Percentiles rank a stretch among this genome's conserved stretches.
Conservation (phyloP, 1,140 invertebrate species). For the Lepidurus couesii region DNA sequence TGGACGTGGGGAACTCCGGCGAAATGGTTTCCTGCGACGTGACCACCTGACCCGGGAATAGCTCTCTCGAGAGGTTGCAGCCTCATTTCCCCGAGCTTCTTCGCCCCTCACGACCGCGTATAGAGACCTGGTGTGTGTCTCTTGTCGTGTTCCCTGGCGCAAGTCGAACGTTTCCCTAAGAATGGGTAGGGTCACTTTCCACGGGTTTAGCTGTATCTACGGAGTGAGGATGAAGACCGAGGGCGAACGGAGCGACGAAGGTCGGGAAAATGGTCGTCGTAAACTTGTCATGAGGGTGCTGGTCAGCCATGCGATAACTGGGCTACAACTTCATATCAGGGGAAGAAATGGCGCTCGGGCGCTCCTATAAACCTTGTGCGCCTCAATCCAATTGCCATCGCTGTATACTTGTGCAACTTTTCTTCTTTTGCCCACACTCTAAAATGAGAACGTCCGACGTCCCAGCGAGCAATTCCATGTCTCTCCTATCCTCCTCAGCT, state of each 20-base stretch:
- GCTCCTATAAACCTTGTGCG: constrained; percentile 8
- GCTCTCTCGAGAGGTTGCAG: constrained; percentile 2
- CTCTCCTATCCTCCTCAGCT: not conserved
- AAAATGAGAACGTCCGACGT: not conserved
- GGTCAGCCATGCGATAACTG: constrained; percentile 17
- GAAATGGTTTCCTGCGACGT: constrained; percentile 18
- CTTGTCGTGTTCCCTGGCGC: no score
- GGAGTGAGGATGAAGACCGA: not conserved
- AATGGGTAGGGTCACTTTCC: not conserved
- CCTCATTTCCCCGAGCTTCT: not conserved
- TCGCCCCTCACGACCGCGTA: not conserved
- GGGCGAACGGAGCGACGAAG: not conserved
- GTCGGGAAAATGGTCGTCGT: constrained; percentile 13
- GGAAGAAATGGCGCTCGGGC: not conserved
- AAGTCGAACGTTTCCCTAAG: no score
- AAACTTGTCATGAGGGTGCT: constrained; percentile 15
- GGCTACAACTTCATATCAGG: constrained; percentile 12
- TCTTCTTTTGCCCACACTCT: not conserved
- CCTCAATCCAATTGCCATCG: constrained; percentile 18
- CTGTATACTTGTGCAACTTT: constrained; percentile 8
- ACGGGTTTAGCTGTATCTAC: not conserved
- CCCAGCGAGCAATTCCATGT: not conserved
- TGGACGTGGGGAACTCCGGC: not conserved
- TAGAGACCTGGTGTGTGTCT: no score
- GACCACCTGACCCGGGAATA: constrained; percentile 17